Evolutionary conservation across 1,140 invertebrate species (phyloP), one percentile per base, ranked within the genome.

Genomic region (Cyrtorhinus lividipennis): DNA sequence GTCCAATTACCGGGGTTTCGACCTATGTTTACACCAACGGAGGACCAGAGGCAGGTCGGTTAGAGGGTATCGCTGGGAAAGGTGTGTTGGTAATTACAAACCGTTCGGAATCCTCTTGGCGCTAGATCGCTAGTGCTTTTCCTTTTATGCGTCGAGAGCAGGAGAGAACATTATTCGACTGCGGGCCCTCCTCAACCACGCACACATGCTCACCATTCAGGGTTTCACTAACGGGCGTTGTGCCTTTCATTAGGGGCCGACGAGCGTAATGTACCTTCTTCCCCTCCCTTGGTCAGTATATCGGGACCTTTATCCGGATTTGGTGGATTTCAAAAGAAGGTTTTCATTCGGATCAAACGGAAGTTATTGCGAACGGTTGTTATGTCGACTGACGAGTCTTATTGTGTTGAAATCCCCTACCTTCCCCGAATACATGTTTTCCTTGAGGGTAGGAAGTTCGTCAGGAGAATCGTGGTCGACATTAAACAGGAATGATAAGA

Each of bases 21-120:
- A 53, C 48, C 48, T 53, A 53, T 22, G 48, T 53, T 53, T 53
- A 53, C 48, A 53, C 48, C 48, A 53, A 22, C 12, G 48, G 8
- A n/a, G n/a, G 25, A 60, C 20, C 20, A 27, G 26, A 26, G 58
- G 30, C 15, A 30, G 30, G n/a, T n/a, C n/a, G n/a, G n/a, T n/a
- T n/a, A 60, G 25, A n/a, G 2, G 58, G 24, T 53, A 20, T 20
- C 48, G 48, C 8, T 53, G 5, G 5, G 3, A 8, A 53, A 53
- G 48, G 20, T 22, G 48, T 22, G 10, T 53, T 53, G 48, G 48
- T 53, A 53, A 53, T 53, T 53, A 53, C 48, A 38, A 38, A 38
- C 30, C 5, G 30, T 15, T 38, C 5, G 13, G 24, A 58, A 24
- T 24, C 56, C 24, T 24, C 25, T 58, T 20, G 24, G 5, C 56